phyloP scores from a whole-genome alignment of 1,140 invertebrate genomes.

The Aphaenogaster rudis region DNA sequence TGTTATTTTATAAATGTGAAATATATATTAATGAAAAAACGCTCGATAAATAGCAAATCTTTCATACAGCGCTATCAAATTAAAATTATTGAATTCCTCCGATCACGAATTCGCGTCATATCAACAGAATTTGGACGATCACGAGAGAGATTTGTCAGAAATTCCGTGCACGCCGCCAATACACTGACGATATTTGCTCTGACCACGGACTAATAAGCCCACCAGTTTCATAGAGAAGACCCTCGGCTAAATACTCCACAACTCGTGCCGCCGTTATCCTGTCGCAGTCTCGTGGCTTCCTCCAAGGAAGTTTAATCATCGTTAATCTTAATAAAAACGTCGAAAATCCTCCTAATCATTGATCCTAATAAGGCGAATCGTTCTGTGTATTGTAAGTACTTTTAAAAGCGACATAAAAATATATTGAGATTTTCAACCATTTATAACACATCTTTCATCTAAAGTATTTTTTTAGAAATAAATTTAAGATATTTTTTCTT shows the following conservation, averaged over 20 bases:
- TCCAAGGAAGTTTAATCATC: conserved; percentile 63
- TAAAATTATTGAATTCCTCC: conserved; percentile 21
- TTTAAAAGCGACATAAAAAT: neutral
- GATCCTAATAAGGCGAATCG: conserved; percentile 22
- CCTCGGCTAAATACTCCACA: conserved; percentile 68
- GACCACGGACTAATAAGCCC: conserved; percentile 68
- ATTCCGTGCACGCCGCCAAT: conserved; percentile 43
- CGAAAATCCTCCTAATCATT: neutral
- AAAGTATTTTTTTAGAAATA: neutral
- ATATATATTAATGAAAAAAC: neutral
- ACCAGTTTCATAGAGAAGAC: conserved; percentile 70
- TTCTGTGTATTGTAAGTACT: neutral
- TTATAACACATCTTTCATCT: neutral
- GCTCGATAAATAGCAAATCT: neutral
- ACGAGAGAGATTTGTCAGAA: conserved; percentile 31
- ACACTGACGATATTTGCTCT: conserved; percentile 63
- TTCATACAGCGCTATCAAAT: neutral
- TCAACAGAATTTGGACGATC: neutral
- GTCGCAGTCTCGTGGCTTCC: conserved; percentile 15
- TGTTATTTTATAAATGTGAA: neutral
- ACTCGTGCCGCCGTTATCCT: conserved; percentile 24
- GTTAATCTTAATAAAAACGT: conserved; percentile 26
- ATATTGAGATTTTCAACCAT: neutral
- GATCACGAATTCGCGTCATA: conserved; percentile 55
- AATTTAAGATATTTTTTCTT: neutral